Conservation (phyloP, 1,140 invertebrate species). For the Drosophila orena region DNA sequence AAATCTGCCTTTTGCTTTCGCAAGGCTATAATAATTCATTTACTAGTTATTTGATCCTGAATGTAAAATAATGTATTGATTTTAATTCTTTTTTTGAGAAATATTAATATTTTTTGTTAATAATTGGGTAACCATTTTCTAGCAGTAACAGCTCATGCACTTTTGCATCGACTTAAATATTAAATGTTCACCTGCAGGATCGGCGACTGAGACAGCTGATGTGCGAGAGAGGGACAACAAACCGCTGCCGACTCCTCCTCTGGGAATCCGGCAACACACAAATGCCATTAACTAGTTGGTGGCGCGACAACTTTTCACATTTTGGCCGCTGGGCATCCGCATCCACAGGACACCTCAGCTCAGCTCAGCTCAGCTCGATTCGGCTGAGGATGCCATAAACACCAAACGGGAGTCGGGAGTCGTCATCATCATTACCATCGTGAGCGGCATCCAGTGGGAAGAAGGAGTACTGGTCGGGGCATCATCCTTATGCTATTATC, state of each 20-base stretch:
- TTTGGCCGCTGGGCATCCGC: constrained; percentile 67
- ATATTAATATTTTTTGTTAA: too few relatives aligned
- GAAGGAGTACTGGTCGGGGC: constrained; percentile 6
- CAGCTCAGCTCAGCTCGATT: constrained; percentile 6
- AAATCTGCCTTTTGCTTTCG: too few relatives aligned
- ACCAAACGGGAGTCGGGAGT: constrained; percentile 20
- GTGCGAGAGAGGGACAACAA: constrained; percentile 3
- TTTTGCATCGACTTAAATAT: not conserved
- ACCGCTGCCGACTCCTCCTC: constrained; percentile 21
- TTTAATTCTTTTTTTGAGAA: too few relatives aligned
- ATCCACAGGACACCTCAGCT: constrained; percentile 51
- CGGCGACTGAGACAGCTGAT: not conserved
- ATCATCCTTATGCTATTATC: constrained; percentile 73
- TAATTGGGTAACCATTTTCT: not conserved
- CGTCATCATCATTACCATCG: constrained; percentile 49
- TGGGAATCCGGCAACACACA: constrained; percentile 56
- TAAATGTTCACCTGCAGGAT: not conserved
- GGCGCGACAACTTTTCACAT: constrained; percentile 76
- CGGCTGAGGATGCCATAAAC: constrained; percentile 54
- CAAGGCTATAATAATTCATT: too few relatives aligned
- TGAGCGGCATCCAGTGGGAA: constrained; percentile 24
- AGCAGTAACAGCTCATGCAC: not conserved
- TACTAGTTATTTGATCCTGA: too few relatives aligned
- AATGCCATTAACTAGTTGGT: constrained; percentile 81
- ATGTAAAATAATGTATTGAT: too few relatives aligned